Conservation (phyloP, 2,888 invertebrate species). For the Psococerastis gibbosa region DNA sequence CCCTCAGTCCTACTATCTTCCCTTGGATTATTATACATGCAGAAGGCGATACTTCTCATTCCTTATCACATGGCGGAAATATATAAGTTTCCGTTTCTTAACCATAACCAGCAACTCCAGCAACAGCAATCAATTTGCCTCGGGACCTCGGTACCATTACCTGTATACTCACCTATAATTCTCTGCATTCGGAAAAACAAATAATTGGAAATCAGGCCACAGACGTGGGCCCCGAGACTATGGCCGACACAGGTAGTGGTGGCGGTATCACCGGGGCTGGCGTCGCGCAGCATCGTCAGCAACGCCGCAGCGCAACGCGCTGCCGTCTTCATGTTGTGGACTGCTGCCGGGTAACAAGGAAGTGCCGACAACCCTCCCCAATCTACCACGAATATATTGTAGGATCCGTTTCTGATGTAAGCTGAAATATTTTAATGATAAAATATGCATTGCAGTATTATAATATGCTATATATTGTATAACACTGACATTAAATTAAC, state of each 20-base stretch:
- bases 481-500: no score
- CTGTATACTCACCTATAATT: conserved; percentile 41
- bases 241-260: conserved; percentile 61
- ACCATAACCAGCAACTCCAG: no score
- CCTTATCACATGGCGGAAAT: no score
- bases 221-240: conserved; percentile 49
- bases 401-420: conserved; percentile 49
- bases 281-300: conserved; percentile 38
- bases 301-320: conserved; percentile 49
- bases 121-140: no score
- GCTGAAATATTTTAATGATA: conserved; percentile 34
- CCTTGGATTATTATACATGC: no score
- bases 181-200: conserved; percentile 50
- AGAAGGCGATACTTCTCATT: no score
- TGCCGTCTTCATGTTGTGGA: conserved; percentile 51
- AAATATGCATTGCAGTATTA: conserved; percentile 3
- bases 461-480: no score
- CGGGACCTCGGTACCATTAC: no score
- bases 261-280: conserved; percentile 38
- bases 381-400: conserved; percentile 58
- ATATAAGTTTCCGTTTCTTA: no score
- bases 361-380: conserved; percentile 58
- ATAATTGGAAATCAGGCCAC: conserved; percentile 54
- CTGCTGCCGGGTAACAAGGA: conserved; percentile 48
- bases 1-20: no score